Conservation (phyloP, 2,797 vertebrate species). For the Tauraco hartlaubi region DNA sequence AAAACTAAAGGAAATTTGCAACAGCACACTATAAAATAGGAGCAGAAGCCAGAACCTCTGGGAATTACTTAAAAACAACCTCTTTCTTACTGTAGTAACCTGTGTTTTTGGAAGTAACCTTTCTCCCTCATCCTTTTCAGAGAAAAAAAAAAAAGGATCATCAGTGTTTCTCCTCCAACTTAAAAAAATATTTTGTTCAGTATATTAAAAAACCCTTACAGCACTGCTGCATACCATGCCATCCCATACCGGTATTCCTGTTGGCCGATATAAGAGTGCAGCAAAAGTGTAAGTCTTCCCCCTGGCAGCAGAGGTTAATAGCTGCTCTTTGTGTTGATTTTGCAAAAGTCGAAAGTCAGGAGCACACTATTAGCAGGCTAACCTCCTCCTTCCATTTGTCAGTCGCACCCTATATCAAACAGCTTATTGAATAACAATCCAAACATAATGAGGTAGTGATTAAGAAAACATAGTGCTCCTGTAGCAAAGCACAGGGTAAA, state of each 20-base stretch:
- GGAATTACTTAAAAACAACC: not conserved
- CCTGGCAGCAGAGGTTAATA: not conserved
- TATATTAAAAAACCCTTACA: not conserved
- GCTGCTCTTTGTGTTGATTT: not conserved
- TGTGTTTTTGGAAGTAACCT: not conserved
- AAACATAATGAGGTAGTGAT: constrained; percentile 15
- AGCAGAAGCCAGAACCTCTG: not conserved
- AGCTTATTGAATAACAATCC: not conserved
- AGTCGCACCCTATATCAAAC: not conserved
- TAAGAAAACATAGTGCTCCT: not conserved
- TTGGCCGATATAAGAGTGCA: not conserved
- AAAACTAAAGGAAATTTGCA: not conserved
- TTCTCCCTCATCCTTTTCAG: not conserved
- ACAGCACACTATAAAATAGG: not conserved
- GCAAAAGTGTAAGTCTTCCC: not conserved
- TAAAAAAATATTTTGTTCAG: not conserved
- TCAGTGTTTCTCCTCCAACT: not conserved
- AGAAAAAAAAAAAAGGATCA: not conserved
- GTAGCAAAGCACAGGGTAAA: not conserved
- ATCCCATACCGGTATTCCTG: not conserved
- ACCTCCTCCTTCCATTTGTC: not conserved
- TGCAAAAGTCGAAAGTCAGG: not conserved
- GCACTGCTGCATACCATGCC: not conserved
- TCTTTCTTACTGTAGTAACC: not conserved
- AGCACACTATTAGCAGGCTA: not conserved